phyloP scores from a whole-genome alignment of 1,140 invertebrate species.

The Eciton burchellii region DNA sequence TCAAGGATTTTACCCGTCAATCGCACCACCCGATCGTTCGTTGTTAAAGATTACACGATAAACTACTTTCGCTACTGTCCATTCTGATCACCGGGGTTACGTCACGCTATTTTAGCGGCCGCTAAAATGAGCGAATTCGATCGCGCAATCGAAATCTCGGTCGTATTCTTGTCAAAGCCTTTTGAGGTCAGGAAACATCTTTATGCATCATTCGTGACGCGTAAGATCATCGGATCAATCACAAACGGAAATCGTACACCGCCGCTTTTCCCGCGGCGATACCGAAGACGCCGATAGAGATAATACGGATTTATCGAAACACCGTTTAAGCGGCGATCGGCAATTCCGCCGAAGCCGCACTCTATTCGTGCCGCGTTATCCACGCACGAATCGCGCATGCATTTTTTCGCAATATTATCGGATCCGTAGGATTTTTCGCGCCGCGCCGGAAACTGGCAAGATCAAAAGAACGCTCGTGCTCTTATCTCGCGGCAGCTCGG shows the following conservation, averaged over 20 bases:
- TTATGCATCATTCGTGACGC: too few relatives aligned
- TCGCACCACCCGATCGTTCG: constrained; percentile 6
- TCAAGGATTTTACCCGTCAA: too few relatives aligned
- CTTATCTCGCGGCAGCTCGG: background rate
- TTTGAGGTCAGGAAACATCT: constrained; percentile 6
- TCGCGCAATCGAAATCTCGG: constrained; percentile 29
- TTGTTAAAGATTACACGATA: too few relatives aligned
- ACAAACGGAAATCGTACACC: background rate
- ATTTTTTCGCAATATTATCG: constrained; percentile 31
- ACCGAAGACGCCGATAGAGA: background rate
- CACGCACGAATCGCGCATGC: background rate
- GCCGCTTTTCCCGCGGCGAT: background rate
- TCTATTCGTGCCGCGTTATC: background rate
- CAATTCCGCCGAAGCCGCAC: background rate
- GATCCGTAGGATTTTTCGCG: constrained; percentile 5
- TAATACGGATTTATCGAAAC: background rate
- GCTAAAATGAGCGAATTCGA: constrained; percentile 10
- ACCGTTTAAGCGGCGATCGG: background rate
- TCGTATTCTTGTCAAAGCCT: constrained; percentile 34
- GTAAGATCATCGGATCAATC: too few relatives aligned
- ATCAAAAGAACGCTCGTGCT: constrained; percentile 2
- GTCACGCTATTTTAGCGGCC: constrained; percentile 11
- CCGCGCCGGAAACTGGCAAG: background rate
- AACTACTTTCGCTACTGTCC: constrained; percentile 29
- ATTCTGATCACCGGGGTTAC: constrained; percentile 26